Conservation (phyloP, 2,888 invertebrate species). For the Arge pagana region DNA sequence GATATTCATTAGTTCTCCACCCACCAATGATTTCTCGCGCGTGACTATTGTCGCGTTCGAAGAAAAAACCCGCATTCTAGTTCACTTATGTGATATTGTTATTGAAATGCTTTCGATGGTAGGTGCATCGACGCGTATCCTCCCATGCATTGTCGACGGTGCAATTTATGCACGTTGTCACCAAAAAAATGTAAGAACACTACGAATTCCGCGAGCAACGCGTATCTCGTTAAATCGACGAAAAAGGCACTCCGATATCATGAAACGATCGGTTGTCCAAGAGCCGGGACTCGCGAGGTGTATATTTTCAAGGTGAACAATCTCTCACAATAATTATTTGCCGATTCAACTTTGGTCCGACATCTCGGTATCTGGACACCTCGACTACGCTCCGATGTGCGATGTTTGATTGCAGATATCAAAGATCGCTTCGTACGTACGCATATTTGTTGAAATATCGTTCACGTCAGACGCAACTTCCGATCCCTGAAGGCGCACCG, state of each 20-base stretch:
- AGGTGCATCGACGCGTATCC: no score
- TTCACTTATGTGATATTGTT: no score
- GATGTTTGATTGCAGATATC: background rate
- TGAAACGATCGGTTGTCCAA: no score
- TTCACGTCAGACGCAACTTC: background rate
- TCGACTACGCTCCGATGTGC: background rate
- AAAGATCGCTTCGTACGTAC: background rate
- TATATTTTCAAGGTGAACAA: slow-evolving; percentile 34
- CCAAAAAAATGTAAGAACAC: no score
- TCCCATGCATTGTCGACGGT: no score
- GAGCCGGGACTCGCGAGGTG: slow-evolving; percentile 1
- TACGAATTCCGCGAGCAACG: no score
- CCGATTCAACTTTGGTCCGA: slow-evolving; percentile 36
- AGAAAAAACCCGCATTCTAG: slow-evolving; percentile 12
- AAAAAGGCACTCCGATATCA: no score
- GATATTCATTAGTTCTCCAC: slow-evolving; percentile 7
- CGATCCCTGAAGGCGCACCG: background rate
- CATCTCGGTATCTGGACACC: slow-evolving; percentile 19
- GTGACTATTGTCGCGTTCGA: background rate
- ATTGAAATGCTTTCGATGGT: no score
- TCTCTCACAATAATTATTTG: slow-evolving; percentile 30
- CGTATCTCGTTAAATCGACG: no score
- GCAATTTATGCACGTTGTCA: no score
- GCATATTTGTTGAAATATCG: background rate
- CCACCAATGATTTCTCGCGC: slow-evolving; percentile 13